Base-by-base conservation (phyloP, 1,140 invertebrate species). In the Sitodiplosis mosellana region DNA sequence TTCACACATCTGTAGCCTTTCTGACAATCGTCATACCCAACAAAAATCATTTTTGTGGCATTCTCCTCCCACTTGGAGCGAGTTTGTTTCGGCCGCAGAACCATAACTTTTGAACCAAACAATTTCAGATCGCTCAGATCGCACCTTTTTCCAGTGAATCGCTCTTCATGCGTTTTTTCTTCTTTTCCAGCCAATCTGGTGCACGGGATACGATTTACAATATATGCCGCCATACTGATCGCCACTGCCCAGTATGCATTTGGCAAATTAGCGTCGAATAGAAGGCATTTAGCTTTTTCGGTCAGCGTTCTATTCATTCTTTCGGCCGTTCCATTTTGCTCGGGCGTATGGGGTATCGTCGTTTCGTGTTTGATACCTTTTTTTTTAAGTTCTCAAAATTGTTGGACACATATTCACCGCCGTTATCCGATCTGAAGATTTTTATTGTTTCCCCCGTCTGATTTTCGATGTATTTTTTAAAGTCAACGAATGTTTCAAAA, bases 321-420 rank as follows among this genome's bases (percentile, higher is more conserved):
- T 46, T 69, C 65, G 2, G 62, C 57, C 18, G 59, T 43, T 10
- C 64, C 64, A 48, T 69, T 69, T 47, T 66, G 59, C 47, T 68
- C 49, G 1, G 64, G 63, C 1, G 58, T 59, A 47, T 66, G 54
- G 14, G 53, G 48, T 18, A 48, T 47, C 15, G 58, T 61, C 36
- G 41, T 41, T 49, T 50, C 44, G 47, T 58, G 57, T 5, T 19
- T 19, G 6, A 69, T 68, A 2, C 64, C 61, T 12, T 46, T 19
- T 6, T 52, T 51, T 12, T 50, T 33, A 53, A 66, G 3, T 50
- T 33, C 33, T 58, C 51, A 47, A 69, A 61, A 1, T 54, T 46
- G 14, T 52, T 50, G 45, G 55, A 65, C 0, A 55, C 20, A 53
- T 64, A 68, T 52, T 70, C 67, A 14, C 19, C 55, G 2, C 66